These are phyloP conservation scores for Platycnemis pennipes DNA, from an alignment of 2,888 invertebrate species.

Conservation along the genomic window DNA sequence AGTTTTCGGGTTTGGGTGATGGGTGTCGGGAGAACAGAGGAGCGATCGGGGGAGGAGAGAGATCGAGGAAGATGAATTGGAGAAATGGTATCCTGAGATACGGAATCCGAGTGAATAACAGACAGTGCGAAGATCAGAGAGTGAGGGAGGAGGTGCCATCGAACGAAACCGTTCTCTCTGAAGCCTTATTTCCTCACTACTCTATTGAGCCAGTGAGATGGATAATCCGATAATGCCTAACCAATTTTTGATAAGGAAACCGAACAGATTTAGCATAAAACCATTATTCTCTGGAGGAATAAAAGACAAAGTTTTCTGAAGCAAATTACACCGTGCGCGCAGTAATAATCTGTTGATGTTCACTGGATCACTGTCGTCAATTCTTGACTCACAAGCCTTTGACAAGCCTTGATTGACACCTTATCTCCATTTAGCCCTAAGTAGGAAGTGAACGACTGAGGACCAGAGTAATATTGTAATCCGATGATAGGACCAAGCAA, in stretches of 20 bases:
- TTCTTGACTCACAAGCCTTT: too few species aligned
- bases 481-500: too few species aligned
- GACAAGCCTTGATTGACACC: too few species aligned
- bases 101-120: neutral
- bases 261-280: neutral
- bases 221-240: neutral
- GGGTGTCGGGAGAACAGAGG: neutral
- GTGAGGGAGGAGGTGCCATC: neutral
- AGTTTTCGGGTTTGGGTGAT: neutral
- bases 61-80: constrained; percentile 6
- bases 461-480: too few species aligned
- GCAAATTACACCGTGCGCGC: too few species aligned
- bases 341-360: too few species aligned
- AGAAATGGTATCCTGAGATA: constrained; percentile 7
- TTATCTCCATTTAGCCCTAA: too few species aligned
- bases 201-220: neutral
- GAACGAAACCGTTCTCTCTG: neutral
- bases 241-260: neutral
- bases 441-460: too few species aligned
- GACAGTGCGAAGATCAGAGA: neutral
- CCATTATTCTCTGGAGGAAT: neutral
- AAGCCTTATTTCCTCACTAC: neutral
- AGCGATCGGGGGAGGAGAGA: neutral
- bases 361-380: too few species aligned
- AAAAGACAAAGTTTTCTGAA: too few species aligned